phyloP scores from a whole-genome alignment of 2,888 invertebrate species.

The Micoletzkya japonica region DNA sequence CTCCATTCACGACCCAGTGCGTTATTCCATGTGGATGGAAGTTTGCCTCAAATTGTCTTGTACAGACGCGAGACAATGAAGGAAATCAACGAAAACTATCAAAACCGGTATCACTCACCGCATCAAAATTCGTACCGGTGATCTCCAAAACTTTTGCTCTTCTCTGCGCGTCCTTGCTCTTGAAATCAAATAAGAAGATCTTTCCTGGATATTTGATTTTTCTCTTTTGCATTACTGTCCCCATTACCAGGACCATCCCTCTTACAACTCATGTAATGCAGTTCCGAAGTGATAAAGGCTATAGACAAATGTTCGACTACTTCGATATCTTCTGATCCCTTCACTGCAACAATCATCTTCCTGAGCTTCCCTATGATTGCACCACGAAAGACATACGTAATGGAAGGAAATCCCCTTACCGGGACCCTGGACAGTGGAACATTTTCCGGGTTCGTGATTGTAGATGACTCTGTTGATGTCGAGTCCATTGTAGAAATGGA shows the following conservation, averaged over 20 bases:
- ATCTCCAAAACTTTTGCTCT: no score
- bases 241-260: constrained; percentile 20
- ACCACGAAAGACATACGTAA: not conserved
- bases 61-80: not conserved
- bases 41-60: constrained; percentile 22
- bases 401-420: not conserved
- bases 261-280: constrained; percentile 35
- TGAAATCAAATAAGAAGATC: no score
- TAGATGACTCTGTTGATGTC: constrained; percentile 2
- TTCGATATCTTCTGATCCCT: constrained; percentile 47
- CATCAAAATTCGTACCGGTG: no score
- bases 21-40: constrained; percentile 50
- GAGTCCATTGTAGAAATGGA: constrained; percentile 1
- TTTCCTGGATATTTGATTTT: not conserved
- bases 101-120: no score
- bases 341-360: constrained; percentile 30
- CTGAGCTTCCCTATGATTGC: no score
- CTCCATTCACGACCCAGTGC: constrained; percentile 34
- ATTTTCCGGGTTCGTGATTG: constrained; percentile 26
- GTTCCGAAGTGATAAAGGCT: constrained; percentile 44
- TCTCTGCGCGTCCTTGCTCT: no score
- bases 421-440: constrained; percentile 21
- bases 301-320: constrained; percentile 36
- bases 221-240: not conserved
- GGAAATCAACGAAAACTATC: not conserved